Base-by-base conservation (phyloP, 2,113 vertebrate species). In the Bothrops jararaca region DNA sequence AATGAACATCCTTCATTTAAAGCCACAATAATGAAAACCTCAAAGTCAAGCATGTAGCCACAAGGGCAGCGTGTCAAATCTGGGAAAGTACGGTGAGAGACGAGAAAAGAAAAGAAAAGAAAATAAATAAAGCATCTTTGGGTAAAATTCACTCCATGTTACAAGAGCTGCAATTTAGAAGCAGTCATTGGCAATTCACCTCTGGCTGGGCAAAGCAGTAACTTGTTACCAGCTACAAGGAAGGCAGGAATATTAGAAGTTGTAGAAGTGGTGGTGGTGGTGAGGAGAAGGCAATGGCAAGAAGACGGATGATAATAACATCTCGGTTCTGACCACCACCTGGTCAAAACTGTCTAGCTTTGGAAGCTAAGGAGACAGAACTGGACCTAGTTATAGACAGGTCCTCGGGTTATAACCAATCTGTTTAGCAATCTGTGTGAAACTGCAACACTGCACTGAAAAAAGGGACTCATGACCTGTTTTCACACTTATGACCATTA, bases 1-100 rank as follows among this genome's bases (percentile, higher is more conserved):
- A 97, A 97, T 96, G 98, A 98, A 98, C 97, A 98, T 97, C 97
- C 97, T 98, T 98, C 97, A 98, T 98, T 98, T 98, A 97, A 97
- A 97, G 97, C 97, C 97, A 97, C 97, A 97, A 97, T 98, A 98
- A 98, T 97, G 97, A 98, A 98, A 98, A 97, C 97, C 97, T 98
- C 97, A 98, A 98, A 98, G 98, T 98, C 98, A 98, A 97, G 93
- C 97, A 96, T 96, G 97, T 95, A 95, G 97, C 95, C 96, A 95
- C 98, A 98, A 98, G 98, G 98, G 98, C 98, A 98, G 97, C 95
- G 94, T 92, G 93, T 95, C 74, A 92, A 92, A 60, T 69, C 69
- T 74, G 50, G 22, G 69, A 6, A 39, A 39, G 53, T n/a, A 2
- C 5, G 18, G 57, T 26, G 58, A 34, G 91, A 4, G 18, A 2